Conservation (phyloP, 2,113 vertebrate genomes). For the Numenius arquata region DNA sequence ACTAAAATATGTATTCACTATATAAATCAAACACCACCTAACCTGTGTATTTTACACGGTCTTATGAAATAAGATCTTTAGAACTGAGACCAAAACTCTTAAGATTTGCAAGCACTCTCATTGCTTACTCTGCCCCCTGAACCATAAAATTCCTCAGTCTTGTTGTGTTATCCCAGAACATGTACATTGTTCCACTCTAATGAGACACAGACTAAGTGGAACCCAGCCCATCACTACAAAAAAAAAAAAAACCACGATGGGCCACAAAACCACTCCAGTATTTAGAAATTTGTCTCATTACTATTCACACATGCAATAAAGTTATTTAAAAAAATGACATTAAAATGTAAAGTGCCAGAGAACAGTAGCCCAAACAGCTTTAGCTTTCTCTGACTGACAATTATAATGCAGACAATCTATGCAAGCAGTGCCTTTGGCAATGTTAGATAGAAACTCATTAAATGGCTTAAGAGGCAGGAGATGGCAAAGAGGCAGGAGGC, state of each 20-base stretch:
- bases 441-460: background rate
- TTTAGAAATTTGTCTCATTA: background rate
- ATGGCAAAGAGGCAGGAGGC: background rate
- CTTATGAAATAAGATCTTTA: background rate
- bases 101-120: fast-evolving
- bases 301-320: background rate
- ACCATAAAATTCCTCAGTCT: background rate
- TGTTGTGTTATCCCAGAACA: background rate
- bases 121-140: background rate
- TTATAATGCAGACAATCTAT: background rate
- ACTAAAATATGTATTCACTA: background rate
- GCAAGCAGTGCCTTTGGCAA: background rate
- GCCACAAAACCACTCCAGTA: background rate
- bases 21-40: background rate
- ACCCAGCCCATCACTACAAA: background rate
- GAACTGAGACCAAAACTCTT: background rate
- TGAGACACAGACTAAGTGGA: background rate
- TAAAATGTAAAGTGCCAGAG: background rate
- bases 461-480: background rate
- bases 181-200: background rate
- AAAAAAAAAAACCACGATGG: fast-evolving
- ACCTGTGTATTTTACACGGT: background rate
- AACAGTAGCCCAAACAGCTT: background rate
- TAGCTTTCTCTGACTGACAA: background rate
- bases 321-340: background rate